Base-by-base conservation (phyloP, 2,888 invertebrate genomes). In the Nebria brevicollis region DNA sequence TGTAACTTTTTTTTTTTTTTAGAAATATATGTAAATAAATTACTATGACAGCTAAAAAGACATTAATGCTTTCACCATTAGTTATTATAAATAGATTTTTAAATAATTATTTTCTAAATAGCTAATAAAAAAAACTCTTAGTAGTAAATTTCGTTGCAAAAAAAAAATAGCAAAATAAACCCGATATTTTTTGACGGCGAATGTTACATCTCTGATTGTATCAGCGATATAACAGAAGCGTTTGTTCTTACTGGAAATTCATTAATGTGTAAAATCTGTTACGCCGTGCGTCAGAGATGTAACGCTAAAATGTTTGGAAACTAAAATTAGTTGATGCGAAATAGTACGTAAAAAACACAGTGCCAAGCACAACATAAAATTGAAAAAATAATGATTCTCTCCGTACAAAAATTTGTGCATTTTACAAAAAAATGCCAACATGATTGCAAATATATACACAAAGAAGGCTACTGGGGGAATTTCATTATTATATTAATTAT, bases 21-120 rank as follows among this genome's bases (percentile, higher is more conserved):
- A 80, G 79, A 79, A 79, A 79, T 80, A 75, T 75, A 74, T 75
- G 70, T 70, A 70, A 75, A 80, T 80, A 75, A 75, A 80, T 80
- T 80, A 80, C 80, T 75, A 80, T 80, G 74, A 65, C 42, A 66
- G 64, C 78, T 78, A 78, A 72, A 73, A 72, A 78, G 72, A 72
- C 78, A 65, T 78, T 78, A 78, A 78, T 78, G 66, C 54, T 66
- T 78, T 72, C 73, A 66, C 66, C 78, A 78, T 72, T 72, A 72
- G 41, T 77, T 77, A 72, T 78, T 78, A 78, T 78, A 78, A 78
- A 78, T 77, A 77, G 70, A 72, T 70, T 70, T 76, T 77, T 77
- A 78, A 72, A 72, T 72, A 78, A 78, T 78, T 78, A 78, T 72
- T 72, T 73, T 65, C 78, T 72, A 78, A 66, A 54, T n/a, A 76